These are phyloP conservation scores for Vanessa atalanta DNA, from an alignment of 1,140 invertebrate species.

Conservation along the genomic window DNA sequence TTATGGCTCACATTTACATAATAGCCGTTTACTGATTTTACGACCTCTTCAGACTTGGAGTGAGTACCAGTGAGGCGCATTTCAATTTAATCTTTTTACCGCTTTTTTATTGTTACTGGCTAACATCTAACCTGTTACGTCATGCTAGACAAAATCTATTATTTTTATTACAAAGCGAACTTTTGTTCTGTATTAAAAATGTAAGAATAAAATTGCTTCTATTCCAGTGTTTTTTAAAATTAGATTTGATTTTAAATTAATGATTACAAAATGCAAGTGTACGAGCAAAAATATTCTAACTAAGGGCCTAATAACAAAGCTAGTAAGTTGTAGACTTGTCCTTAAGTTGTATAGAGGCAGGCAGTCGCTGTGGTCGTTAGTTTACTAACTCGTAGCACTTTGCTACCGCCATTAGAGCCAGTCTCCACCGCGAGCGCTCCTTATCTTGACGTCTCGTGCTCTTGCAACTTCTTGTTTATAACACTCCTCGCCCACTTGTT, in stretches of 20 bases:
- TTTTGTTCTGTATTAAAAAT: no score
- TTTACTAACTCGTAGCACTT: slow-evolving; percentile 45
- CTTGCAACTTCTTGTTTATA: slow-evolving; percentile 43
- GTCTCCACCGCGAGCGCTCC: slow-evolving; percentile 32
- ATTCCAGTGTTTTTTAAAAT: no score
- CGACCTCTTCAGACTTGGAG: slow-evolving; percentile 40
- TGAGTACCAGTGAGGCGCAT: slow-evolving; percentile 34
- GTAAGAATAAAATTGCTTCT: no score
- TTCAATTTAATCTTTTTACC: slow-evolving; percentile 38
- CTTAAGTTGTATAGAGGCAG: slow-evolving; percentile 39
- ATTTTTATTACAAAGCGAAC: background rate
- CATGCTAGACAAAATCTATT: background rate
- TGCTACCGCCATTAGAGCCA: slow-evolving; percentile 42
- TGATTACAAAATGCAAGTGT: background rate
- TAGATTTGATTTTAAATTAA: background rate
- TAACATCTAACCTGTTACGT: background rate
- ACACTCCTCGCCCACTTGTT: slow-evolving; percentile 30
- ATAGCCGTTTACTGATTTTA: slow-evolving; percentile 48
- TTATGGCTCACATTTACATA: slow-evolving; percentile 47
- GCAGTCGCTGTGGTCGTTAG: slow-evolving; percentile 50
- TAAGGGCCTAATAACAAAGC: slow-evolving; percentile 34
- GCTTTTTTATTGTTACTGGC: slow-evolving; percentile 12
- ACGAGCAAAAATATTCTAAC: slow-evolving; percentile 9
- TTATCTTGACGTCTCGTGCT: slow-evolving; percentile 41
- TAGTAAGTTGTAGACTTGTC: slow-evolving; percentile 35